phyloP scores from a whole-genome alignment of 2,888 invertebrate species.

The Leptinotarsa haldemani region DNA sequence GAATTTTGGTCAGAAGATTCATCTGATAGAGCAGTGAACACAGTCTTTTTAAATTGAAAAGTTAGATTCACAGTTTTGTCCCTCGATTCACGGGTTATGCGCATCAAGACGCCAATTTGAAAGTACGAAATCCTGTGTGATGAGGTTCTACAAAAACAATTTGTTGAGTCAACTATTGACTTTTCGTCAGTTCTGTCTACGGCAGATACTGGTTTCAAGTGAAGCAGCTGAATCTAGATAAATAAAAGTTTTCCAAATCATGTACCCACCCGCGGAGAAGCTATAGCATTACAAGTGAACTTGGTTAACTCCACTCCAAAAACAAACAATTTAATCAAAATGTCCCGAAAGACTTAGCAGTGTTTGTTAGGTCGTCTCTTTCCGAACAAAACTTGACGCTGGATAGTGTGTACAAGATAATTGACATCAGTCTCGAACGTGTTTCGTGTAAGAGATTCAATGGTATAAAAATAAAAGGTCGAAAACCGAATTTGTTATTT shows the following conservation, averaged over 20 bases:
- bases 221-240: neutral
- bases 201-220: too few relatives aligned
- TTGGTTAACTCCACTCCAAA: conserved; percentile 33
- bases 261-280: neutral
- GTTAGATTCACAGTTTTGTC: too few relatives aligned
- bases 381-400: conserved; percentile 35
- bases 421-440: conserved; percentile 41
- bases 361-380: conserved; percentile 37
- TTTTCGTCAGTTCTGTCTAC: too few relatives aligned
- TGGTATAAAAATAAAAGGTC: conserved; percentile 18
- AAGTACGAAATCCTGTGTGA: too few relatives aligned
- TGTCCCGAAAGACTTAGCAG: conserved; percentile 36
- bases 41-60: too few relatives aligned
- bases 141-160: too few relatives aligned
- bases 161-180: too few relatives aligned
- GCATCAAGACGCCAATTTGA: too few relatives aligned
- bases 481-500: conserved; percentile 17
- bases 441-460: conserved; percentile 33
- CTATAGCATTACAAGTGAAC: conserved; percentile 42
- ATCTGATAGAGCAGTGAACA: too few relatives aligned
- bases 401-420: conserved; percentile 37
- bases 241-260: conserved; percentile 4
- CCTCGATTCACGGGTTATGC: too few relatives aligned
- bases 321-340: conserved; percentile 43
- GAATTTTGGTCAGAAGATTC: too few relatives aligned